These are phyloP conservation scores for Pediacus dermestoides DNA, from an alignment of 2,888 invertebrate genomes.

Conservation along the genomic window DNA sequence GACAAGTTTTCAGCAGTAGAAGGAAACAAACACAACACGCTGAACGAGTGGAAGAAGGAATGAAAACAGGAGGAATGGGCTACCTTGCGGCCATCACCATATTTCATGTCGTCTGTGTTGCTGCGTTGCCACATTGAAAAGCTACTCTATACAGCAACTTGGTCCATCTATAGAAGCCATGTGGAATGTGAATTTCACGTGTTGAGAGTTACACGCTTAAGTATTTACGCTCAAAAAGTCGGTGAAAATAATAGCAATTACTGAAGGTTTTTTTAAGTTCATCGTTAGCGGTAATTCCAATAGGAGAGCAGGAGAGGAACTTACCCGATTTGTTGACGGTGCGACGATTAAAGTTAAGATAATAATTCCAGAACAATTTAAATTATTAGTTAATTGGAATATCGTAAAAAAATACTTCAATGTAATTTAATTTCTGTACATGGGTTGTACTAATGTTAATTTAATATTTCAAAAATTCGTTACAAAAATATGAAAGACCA, in stretches of 20 bases:
- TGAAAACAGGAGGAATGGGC: conserved; percentile 42
- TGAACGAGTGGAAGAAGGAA: conserved; percentile 29
- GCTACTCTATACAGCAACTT: conserved; percentile 28
- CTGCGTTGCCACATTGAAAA: conserved; percentile 39
- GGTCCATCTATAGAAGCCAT: conserved; percentile 24
- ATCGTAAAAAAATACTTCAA: too few species aligned
- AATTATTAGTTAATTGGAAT: too few species aligned
- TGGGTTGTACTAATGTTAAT: too few species aligned
- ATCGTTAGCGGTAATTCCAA: too few species aligned
- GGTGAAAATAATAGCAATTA: conserved; percentile 37
- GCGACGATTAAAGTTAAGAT: too few species aligned
- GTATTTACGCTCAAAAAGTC: conserved; percentile 31
- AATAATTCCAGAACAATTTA: too few species aligned
- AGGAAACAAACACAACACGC: conserved; percentile 18
- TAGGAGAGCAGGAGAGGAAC: too few species aligned
- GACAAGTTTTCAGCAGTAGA: conserved; percentile 16
- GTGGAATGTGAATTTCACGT: conserved; percentile 36
- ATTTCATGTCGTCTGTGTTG: conserved; percentile 45
- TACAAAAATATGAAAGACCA: too few species aligned
- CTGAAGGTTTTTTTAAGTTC: conserved; percentile 15
- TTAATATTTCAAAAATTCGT: too few species aligned
- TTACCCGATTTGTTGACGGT: too few species aligned
- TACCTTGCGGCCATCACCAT: conserved; percentile 47
- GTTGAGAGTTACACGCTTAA: conserved; percentile 31
- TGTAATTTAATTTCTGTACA: too few species aligned